Conservation (phyloP, 2,113 vertebrate genomes). For the Phalacrocorax aristotelis region DNA sequence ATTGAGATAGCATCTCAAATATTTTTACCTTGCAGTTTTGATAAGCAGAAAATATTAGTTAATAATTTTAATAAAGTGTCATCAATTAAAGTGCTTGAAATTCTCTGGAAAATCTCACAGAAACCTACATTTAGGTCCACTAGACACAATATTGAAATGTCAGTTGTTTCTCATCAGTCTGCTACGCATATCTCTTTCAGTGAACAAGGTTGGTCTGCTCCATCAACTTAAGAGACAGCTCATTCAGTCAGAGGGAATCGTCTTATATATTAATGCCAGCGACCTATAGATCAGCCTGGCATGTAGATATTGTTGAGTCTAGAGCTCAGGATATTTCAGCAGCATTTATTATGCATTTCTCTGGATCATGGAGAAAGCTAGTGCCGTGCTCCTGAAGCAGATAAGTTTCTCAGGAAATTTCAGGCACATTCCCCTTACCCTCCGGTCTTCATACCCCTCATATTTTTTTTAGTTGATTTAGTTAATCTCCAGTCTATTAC, state of each 20-base stretch:
- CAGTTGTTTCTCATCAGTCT: neutral
- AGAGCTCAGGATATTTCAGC: neutral
- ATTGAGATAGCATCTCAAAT: neutral
- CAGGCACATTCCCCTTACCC: neutral
- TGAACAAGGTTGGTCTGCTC: neutral
- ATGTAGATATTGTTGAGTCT: neutral
- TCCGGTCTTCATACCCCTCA: neutral
- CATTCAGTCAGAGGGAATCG: neutral
- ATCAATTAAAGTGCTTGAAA: neutral
- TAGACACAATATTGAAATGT: neutral
- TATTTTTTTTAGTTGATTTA: neutral
- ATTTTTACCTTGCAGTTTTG: neutral
- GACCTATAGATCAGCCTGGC: neutral
- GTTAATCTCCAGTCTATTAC: neutral
- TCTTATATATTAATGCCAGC: fast-evolving
- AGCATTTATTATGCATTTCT: neutral
- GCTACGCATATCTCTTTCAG: neutral
- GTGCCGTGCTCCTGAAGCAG: neutral
- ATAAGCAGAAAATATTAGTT: neutral
- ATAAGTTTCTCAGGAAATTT: neutral
- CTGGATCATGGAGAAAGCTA: neutral
- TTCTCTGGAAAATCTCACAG: neutral
- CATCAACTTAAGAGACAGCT: neutral
- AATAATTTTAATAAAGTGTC: neutral
- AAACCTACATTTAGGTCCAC: neutral